Evolutionary conservation across 2,113 vertebrate genomes (phyloP).

Genomic region (Plecturocebus donacophilus): DNA sequence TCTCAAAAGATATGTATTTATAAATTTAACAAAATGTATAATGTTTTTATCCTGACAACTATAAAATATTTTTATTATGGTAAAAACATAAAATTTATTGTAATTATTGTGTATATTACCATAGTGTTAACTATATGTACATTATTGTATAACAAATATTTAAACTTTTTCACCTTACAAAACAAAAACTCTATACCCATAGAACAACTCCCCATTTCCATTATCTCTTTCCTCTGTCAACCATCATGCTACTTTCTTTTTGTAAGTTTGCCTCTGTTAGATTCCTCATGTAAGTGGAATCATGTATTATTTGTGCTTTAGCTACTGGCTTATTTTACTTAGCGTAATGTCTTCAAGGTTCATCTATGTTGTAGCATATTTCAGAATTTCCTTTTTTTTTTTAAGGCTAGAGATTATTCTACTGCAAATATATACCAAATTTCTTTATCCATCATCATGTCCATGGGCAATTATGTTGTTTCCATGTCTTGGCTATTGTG

Average conservation of each 20-base stretch:
- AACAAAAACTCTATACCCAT: neutral
- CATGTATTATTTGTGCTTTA: neutral
- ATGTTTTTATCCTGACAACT: neutral
- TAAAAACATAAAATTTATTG: neutral
- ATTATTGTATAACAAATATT: neutral
- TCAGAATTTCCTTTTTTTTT: neutral
- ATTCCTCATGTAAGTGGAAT: neutral
- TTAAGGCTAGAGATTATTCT: neutral
- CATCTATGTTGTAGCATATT: neutral
- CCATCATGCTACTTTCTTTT: neutral
- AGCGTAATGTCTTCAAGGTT: neutral
- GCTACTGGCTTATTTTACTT: neutral
- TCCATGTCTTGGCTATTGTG: neutral
- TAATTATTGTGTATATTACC: neutral
- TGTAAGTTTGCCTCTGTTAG: neutral
- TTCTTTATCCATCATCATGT: neutral
- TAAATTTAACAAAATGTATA: neutral
- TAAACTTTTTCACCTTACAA: neutral
- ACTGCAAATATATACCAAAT: neutral
- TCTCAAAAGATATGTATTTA: neutral
- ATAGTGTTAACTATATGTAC: neutral
- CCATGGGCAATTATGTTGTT: neutral
- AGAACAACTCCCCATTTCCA: neutral
- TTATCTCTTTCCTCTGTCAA: neutral
- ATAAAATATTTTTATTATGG: neutral